Base-by-base conservation (phyloP, 2,113 vertebrate genomes). In the Pholis gunnellus region DNA sequence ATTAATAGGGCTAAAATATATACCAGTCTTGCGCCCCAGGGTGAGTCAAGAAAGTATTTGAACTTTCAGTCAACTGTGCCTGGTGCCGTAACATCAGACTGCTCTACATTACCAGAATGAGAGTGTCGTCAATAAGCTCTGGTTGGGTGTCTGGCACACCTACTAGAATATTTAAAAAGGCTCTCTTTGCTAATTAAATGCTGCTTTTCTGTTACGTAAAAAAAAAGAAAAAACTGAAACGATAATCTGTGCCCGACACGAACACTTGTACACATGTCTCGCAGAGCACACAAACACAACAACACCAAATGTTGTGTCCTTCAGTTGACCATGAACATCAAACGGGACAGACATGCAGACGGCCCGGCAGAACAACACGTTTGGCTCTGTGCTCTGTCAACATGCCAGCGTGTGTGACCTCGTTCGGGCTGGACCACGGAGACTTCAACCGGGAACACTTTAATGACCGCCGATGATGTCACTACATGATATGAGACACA, bases 161-260 rank as follows among this genome's bases (percentile, higher is more conserved):
- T 84, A 88, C 91, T 93, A 91, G 86, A 94, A 93, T 94, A 94
- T 94, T 95, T 89, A 92, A 93, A 93, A 89, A 90, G 87, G 66
- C 76, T 83, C 88, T 91, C 88, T 91, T 90, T 81, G 87, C 87
- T 93, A 94, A 93, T 93, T 92, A 90, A 93, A 88, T 82, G 25
- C 50, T 81, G 76, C 76, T 82, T 92, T 86, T 87, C 80, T 66
- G 65, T 72, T 84, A 78, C 31, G 72, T 78, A 64, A 59, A 70
- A 74, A 50, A 54, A 54, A n/a, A n/a, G n/a, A 75, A 75, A 83
- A 52, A 36, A 60, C 34, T 6, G 34, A 78, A 85, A 68, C 1
- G 2, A 64, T 64, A 87, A 75, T 40, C 64, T 50, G 31, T 14
- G 42, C 65, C 73, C 56, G 25, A 67, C 48, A 73, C 18, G 4